Percentiles rank a stretch among this genome's conserved stretches.
Conservation (phyloP, 2,797 vertebrate species). For the Vireo griseus region DNA sequence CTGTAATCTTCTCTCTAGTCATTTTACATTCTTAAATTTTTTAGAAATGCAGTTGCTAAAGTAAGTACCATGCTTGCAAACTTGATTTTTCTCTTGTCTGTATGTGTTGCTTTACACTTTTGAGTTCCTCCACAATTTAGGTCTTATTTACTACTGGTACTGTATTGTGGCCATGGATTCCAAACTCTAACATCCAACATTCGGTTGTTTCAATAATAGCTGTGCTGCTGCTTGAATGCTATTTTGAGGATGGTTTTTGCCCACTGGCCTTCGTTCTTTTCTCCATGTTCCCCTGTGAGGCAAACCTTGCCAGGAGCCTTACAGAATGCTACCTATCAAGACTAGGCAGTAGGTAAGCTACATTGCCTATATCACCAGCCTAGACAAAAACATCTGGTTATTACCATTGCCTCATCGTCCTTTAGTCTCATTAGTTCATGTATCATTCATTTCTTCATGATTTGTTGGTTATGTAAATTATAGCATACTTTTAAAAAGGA, state of each 20-base stretch:
- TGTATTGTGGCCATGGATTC: neutral
- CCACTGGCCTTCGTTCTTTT: neutral
- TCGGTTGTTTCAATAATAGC: neutral
- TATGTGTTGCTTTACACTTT: neutral
- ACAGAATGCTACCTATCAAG: slow-evolving; percentile 13
- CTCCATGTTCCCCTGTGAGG: neutral
- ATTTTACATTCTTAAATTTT: neutral
- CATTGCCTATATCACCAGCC: neutral
- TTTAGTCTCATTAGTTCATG: neutral
- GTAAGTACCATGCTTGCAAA: neutral
- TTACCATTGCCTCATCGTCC: neutral
- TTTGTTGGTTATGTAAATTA: neutral
- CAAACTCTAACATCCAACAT: neutral
- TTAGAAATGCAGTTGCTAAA: neutral
- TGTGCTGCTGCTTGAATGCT: neutral
- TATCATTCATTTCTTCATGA: slow-evolving; percentile 1
- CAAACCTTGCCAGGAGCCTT: neutral
- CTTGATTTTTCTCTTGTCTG: neutral
- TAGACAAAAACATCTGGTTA: neutral
- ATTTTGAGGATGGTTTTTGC: neutral
- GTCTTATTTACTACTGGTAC: neutral
- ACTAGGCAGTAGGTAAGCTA: slow-evolving; percentile 11
- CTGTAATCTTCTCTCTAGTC: neutral
- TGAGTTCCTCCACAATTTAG: neutral
- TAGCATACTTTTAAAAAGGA: neutral